Evolutionary conservation across 2,888 invertebrate genomes (phyloP).

Genomic region (Melinaea marsaeus): DNA sequence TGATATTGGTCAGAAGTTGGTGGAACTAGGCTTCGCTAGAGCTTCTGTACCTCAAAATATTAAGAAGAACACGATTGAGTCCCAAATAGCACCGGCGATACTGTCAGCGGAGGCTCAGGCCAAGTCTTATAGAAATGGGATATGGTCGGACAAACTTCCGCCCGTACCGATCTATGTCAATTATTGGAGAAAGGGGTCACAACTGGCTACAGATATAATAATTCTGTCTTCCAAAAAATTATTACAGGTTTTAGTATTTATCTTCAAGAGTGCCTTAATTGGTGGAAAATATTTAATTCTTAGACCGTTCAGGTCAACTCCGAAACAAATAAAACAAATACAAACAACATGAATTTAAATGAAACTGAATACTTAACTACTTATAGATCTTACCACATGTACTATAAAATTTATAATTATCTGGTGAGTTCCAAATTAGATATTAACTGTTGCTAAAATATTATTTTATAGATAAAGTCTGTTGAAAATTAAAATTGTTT

Average conservation of each 20-base stretch:
- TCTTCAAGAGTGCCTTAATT: conserved; percentile 50
- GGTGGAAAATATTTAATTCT: conserved; percentile 55
- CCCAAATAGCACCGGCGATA: conserved; percentile 57
- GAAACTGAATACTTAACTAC: conserved; percentile 20
- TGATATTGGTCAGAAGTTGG: conserved; percentile 66
- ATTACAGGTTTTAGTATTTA: conserved; percentile 43
- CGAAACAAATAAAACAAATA: conserved; percentile 60
- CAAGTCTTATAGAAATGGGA: conserved; percentile 60
- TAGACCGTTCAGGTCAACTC: conserved; percentile 48
- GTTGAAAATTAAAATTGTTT: conserved; percentile 59
- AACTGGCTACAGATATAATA: conserved; percentile 42
- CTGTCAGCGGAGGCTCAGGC: conserved; percentile 64
- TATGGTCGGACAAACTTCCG: conserved; percentile 69
- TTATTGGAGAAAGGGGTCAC: conserved; percentile 62
- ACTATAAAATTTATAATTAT: conserved; percentile 47
- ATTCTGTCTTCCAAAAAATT: conserved; percentile 47
- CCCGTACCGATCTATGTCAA: conserved; percentile 59
- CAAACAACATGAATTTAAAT: conserved; percentile 52
- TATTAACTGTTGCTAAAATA: conserved; percentile 43
- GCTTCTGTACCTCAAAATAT: conserved; percentile 54
- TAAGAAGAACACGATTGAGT: conserved; percentile 61
- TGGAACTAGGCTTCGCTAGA: conserved; percentile 71
- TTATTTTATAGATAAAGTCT: conserved; percentile 53
- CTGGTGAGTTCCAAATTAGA: conserved; percentile 41
- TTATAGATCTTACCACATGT: conserved; percentile 41